Conservation (phyloP, 1,140 invertebrate genomes). For the Odontomachus brunneus region DNA sequence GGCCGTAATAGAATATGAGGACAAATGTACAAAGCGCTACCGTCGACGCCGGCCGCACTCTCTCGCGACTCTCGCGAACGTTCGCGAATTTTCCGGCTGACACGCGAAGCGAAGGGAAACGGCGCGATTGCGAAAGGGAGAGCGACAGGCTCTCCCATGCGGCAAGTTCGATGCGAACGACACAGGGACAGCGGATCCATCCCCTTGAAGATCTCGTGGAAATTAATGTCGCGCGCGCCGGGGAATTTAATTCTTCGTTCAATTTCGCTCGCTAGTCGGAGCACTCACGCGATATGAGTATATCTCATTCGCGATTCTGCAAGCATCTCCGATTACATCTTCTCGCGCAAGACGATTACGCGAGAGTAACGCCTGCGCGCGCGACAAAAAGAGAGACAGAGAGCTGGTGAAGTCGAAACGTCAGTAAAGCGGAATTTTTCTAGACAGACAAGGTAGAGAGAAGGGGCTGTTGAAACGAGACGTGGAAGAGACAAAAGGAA, state of each 20-base stretch:
- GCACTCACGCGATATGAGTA: background rate
- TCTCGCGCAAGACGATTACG: background rate
- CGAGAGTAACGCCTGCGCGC: background rate
- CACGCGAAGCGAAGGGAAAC: background rate
- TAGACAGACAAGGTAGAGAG: background rate
- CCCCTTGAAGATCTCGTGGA: too few relatives aligned
- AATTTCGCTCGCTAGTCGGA: too few relatives aligned
- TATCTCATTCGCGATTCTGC: background rate
- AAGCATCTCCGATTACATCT: conserved; percentile 6
- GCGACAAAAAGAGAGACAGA: background rate
- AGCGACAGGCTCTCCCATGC: background rate
- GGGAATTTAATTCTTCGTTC: too few relatives aligned
- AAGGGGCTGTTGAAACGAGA: background rate
- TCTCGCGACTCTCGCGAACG: background rate
- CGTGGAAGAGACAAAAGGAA: conserved; percentile 30
- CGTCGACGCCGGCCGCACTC: conserved; percentile 1
- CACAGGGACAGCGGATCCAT: too few relatives aligned
- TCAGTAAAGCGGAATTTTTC: conserved; percentile 31
- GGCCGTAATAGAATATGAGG: conserved; percentile 59
- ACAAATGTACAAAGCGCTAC: conserved; percentile 51
- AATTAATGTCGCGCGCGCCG: too few relatives aligned
- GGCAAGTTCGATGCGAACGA: background rate
- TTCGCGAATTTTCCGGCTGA: conserved; percentile 16
- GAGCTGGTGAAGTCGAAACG: conserved; percentile 2
- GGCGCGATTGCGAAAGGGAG: too few relatives aligned